Evolutionary conservation across 2,797 vertebrate genomes (phyloP).

Genomic region (Halcyon chelicuti): DNA sequence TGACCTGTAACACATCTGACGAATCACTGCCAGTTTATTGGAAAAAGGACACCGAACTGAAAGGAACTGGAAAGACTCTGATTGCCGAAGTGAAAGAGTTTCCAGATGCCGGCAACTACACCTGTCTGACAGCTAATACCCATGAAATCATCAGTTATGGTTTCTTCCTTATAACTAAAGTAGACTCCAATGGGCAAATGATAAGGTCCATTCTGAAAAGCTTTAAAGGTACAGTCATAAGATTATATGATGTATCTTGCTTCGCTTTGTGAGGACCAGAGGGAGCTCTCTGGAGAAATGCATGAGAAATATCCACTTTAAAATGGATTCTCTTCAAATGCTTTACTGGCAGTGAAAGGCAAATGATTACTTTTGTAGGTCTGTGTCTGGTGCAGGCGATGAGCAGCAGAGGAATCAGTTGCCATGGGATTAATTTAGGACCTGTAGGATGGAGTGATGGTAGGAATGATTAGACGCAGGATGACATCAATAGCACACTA

Average conservation of each 20-base stretch:
- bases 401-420: neutral
- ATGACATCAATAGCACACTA: neutral
- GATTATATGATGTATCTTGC: neutral
- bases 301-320: neutral
- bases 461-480: neutral
- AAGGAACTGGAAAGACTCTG: slow-evolving; percentile 64
- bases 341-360: neutral
- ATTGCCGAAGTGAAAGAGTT: slow-evolving; percentile 68
- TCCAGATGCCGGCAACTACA: slow-evolving; percentile 73
- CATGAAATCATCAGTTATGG: slow-evolving; percentile 18
- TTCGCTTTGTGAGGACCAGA: neutral
- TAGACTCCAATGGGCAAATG: slow-evolving; percentile 39
- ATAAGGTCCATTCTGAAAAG: slow-evolving; percentile 41
- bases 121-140: slow-evolving; percentile 60
- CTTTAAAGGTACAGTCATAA: neutral
- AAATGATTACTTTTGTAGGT: neutral
- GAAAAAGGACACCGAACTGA: slow-evolving; percentile 12
- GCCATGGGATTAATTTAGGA: neutral
- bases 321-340: neutral
- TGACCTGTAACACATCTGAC: slow-evolving; percentile 65
- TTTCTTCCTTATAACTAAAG: slow-evolving; percentile 72
- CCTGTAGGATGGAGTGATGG: neutral
- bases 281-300: neutral
- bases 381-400: neutral
- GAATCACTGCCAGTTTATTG: slow-evolving; percentile 66